These are phyloP conservation scores for Esox niger DNA, from an alignment of 2,113 vertebrate species.

Conservation along the genomic window DNA sequence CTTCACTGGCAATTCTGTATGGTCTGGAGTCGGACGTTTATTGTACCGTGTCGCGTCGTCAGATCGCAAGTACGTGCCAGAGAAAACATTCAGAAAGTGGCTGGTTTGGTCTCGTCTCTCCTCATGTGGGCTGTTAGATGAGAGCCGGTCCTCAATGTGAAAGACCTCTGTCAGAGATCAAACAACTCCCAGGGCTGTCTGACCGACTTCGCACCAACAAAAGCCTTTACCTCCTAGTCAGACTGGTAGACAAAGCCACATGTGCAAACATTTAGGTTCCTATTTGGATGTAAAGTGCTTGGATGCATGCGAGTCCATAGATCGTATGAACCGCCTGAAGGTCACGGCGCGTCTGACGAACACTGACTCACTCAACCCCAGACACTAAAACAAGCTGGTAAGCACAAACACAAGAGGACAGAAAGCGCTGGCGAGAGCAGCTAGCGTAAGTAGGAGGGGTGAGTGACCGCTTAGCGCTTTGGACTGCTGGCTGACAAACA, in stretches of 20 bases:
- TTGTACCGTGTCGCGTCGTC: background rate
- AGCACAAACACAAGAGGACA: too few relatives aligned
- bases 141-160: too few relatives aligned
- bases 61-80: too few relatives aligned
- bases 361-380: background rate
- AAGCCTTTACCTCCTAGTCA: too few relatives aligned
- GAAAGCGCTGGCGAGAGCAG: too few relatives aligned
- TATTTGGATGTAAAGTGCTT: background rate
- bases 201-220: too few relatives aligned
- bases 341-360: background rate
- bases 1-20: too few relatives aligned
- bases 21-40: background rate
- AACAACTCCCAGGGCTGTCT: background rate
- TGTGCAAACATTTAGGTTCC: background rate
- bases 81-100: too few relatives aligned
- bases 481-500: conserved; percentile 46
- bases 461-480: too few relatives aligned
- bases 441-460: conserved; percentile 19
- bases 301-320: background rate
- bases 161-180: background rate
- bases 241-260: background rate
- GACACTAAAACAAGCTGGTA: background rate
- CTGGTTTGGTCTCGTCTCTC: too few relatives aligned
- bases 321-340: background rate
- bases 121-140: too few relatives aligned